These are phyloP conservation scores for Ophraella communa DNA, from an alignment of 2,888 invertebrate genomes.

Conservation along the genomic window DNA sequence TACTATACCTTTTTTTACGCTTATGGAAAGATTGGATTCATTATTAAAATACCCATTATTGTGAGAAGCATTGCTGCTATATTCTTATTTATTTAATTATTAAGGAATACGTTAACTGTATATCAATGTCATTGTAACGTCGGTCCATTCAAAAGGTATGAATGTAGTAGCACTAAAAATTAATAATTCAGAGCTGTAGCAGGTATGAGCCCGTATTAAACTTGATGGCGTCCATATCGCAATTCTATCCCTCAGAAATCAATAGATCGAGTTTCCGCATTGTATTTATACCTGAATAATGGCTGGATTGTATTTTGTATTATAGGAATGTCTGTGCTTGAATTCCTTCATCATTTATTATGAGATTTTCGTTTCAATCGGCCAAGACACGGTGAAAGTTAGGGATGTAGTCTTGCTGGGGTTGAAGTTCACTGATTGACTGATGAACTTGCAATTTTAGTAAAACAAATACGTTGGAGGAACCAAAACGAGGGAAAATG, in stretches of 20 bases:
- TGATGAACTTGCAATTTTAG: not conserved
- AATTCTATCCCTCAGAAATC: not conserved
- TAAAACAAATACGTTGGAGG: not conserved
- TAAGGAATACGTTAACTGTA: too few relatives aligned
- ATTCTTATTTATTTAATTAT: too few relatives aligned
- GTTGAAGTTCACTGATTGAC: not conserved
- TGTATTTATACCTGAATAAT: conserved; percentile 7
- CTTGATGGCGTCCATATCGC: not conserved
- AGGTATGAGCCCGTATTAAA: not conserved
- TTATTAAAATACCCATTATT: too few relatives aligned
- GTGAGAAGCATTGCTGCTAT: too few relatives aligned
- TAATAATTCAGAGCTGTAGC: not conserved
- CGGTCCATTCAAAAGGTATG: not conserved
- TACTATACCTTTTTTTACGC: too few relatives aligned
- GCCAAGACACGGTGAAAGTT: not conserved
- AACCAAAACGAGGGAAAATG: not conserved
- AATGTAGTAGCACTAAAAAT: not conserved
- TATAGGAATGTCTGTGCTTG: conserved; percentile 1
- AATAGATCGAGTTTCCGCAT: conserved; percentile 1
- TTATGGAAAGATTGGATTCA: too few relatives aligned
- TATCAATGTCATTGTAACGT: not conserved
- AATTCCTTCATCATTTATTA: not conserved
- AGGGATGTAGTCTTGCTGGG: not conserved
- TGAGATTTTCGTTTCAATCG: conserved; percentile 2
- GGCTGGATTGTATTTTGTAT: not conserved